Evolutionary conservation across 2,888 invertebrate genomes (phyloP).

Genomic region (Neoscelio sp.): DNA sequence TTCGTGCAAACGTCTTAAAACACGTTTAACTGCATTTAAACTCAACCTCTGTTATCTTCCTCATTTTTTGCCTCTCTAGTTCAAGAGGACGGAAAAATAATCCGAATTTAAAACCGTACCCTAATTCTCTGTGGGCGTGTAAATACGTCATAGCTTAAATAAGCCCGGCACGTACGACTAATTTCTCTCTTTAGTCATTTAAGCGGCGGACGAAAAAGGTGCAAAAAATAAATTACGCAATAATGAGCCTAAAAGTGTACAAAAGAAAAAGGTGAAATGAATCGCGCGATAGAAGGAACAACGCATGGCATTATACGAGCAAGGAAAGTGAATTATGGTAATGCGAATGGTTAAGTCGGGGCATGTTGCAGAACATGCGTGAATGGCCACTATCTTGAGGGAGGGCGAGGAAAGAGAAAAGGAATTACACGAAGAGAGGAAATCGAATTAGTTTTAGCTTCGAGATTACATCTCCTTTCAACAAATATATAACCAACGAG

Average conservation of each 20-base stretch:
- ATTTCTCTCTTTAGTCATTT: constrained; percentile 41
- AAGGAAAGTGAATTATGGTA: constrained; percentile 64
- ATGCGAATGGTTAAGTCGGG: constrained; percentile 53
- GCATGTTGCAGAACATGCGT: constrained; percentile 44
- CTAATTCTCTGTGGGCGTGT: constrained; percentile 13
- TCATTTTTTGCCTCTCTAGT: background rate
- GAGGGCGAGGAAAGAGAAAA: constrained; percentile 49
- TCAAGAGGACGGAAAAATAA: constrained; percentile 11
- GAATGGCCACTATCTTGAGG: constrained; percentile 55
- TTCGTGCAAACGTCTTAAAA: too few species aligned
- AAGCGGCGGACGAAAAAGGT: constrained; percentile 44
- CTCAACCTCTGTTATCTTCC: background rate
- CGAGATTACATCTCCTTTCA: constrained; percentile 59
- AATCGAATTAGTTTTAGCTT: constrained; percentile 61
- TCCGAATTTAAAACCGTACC: constrained; percentile 38
- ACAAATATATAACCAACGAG: constrained; percentile 48
- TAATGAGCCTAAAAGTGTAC: constrained; percentile 59
- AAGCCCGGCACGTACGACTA: constrained; percentile 56
- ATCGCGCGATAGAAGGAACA: constrained; percentile 45
- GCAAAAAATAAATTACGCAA: constrained; percentile 55
- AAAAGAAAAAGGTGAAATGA: constrained; percentile 34
- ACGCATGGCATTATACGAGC: constrained; percentile 55
- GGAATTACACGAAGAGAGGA: constrained; percentile 54
- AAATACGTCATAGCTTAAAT: constrained; percentile 50
- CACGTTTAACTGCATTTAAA: background rate